Base-by-base conservation (phyloP, 2,797 vertebrate species). In the Naso thynnoides region DNA sequence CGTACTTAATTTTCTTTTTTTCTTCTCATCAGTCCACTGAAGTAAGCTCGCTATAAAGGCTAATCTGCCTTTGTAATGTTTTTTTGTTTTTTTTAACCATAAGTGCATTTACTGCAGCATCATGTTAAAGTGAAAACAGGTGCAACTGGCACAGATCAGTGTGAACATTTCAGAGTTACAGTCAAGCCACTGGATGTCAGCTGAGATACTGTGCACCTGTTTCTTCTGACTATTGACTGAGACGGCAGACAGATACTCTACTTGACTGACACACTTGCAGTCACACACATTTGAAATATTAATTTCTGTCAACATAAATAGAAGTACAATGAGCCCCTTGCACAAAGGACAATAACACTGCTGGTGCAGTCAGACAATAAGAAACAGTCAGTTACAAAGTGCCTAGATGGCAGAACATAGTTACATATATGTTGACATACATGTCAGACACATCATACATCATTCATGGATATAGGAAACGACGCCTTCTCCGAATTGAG, bases 111-210 rank as follows among this genome's bases (percentile, higher is more conserved):
- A 47, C 60, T 64, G 14, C 42, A 45, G 39, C 24, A 8, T 36
- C 6, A 3, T 19, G 21, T 6, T 63, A 55, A 38, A 56, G 53
- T 70, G 45, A 77, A 75, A 69, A 57, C 72, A 67, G 75, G 68
- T 83, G 68, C 63, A 44, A 39, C 4, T 13, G 64, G 36, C 60
- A 21, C 63, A 45, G 56, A 70, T 52, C 52, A 75, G 36, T n/a
- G 79, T 55, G 67, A 73, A 53, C 61, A 5, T 75, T 60, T 78
- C 44, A 63, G 41, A 60, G 70, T 61, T 49, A 27, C 47, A 29
- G 57, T 61, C 48, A 45, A 79, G 56, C 68, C 64, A 26, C 62
- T 66, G 66, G 49, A 27, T 74, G 76, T 84, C 79, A 41, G 45
- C 76, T 56, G 42, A 60, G 77, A 62, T 62, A 6, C 23, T 29